Evolutionary conservation across 2,888 invertebrate species (phyloP).

Genomic region (Apodemia hepburni): DNA sequence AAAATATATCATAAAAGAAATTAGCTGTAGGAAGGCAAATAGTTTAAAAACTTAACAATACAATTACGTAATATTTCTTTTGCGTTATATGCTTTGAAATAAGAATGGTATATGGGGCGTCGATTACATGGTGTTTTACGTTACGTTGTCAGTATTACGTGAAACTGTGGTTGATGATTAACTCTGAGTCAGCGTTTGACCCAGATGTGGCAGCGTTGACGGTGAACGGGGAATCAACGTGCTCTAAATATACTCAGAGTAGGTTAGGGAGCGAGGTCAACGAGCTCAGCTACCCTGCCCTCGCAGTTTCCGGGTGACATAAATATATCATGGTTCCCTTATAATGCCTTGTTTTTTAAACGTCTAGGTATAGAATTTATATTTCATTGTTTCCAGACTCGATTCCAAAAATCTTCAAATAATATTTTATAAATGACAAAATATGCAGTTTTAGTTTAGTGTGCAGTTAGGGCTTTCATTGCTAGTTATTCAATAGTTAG

Average conservation of each 20-base stretch:
- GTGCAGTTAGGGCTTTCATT: too few species aligned
- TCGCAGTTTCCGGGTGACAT: constrained; percentile 53
- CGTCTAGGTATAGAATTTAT: not conserved
- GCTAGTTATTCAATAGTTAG: too few species aligned
- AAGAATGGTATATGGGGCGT: constrained; percentile 11
- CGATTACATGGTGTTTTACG: constrained; percentile 28
- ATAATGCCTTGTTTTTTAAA: not conserved
- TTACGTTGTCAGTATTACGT: constrained; percentile 43
- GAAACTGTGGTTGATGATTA: constrained; percentile 56
- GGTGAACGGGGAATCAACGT: constrained; percentile 58
- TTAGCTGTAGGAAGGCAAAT: not conserved
- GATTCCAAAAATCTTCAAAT: too few species aligned
- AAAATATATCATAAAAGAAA: not conserved
- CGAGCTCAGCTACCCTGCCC: constrained; percentile 57
- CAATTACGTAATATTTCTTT: not conserved
- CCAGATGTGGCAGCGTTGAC: constrained; percentile 65
- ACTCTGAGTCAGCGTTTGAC: constrained; percentile 69
- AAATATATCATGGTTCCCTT: constrained; percentile 22
- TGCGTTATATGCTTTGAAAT: constrained; percentile 1
- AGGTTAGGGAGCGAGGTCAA: constrained; percentile 73
- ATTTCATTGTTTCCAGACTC: not conserved
- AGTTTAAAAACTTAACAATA: not conserved
- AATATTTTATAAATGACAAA: too few species aligned
- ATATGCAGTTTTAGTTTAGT: too few species aligned
- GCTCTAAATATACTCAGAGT: constrained; percentile 70